Conservation (phyloP, 2,797 vertebrate genomes). For the Smutsia gigantea region DNA sequence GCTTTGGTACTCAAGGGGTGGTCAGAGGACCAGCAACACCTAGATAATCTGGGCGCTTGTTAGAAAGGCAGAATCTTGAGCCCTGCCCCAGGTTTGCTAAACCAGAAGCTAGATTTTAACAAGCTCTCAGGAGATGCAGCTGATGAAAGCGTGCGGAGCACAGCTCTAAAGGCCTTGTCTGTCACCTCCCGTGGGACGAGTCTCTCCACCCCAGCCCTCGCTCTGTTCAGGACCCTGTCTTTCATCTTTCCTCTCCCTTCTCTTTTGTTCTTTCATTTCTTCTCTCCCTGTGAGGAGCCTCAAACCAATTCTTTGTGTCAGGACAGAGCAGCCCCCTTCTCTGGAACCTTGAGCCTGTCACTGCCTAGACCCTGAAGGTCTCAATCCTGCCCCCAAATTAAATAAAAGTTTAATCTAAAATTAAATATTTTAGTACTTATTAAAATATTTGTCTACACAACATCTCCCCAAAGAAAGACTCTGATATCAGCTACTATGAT, state of each 20-base stretch:
- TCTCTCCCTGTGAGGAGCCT: background rate
- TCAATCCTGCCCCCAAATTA: background rate
- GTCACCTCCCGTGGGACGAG: background rate
- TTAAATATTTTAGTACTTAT: background rate
- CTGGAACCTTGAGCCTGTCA: background rate
- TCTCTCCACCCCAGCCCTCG: background rate
- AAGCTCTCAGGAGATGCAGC: background rate
- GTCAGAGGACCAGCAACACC: background rate
- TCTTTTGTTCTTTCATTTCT: background rate
- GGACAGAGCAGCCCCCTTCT: background rate
- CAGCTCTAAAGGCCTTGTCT: background rate
- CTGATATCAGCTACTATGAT: background rate
- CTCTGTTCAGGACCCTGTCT: accelerated
- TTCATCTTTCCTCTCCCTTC: background rate
- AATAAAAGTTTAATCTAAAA: too few species aligned
- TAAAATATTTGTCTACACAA: background rate
- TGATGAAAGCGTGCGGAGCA: background rate
- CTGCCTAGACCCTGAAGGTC: background rate
- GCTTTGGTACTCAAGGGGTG: background rate
- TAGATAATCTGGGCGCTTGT: background rate
- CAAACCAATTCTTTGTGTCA: background rate
- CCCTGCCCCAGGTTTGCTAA: background rate
- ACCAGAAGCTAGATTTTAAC: background rate
- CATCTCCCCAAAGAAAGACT: background rate
- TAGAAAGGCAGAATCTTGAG: background rate